These are phyloP conservation scores for Liolophura sinensis DNA, from an alignment of 1,140 invertebrate genomes.

Conservation along the genomic window DNA sequence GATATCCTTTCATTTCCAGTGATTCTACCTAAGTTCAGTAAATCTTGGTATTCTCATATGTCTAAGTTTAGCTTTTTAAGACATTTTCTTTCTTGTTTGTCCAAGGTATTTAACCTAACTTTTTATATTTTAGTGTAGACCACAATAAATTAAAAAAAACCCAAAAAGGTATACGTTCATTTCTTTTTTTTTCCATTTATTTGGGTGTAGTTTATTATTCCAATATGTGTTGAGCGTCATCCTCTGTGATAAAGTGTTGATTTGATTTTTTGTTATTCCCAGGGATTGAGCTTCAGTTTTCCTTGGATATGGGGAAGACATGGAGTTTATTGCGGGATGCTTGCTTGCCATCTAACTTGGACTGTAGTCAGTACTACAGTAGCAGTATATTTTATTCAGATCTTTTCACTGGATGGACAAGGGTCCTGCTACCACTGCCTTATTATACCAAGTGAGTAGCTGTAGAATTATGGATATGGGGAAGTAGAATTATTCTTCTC, in stretches of 20 bases:
- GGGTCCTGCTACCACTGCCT: slow-evolving; percentile 45
- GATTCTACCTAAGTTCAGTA: too few species aligned
- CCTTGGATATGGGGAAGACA: slow-evolving; percentile 50
- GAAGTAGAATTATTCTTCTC: too few species aligned
- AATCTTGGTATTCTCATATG: background rate
- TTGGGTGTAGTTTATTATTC: too few species aligned
- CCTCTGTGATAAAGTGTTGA: too few species aligned
- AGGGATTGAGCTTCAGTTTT: slow-evolving; percentile 46
- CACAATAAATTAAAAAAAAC: too few species aligned
- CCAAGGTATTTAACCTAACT: too few species aligned
- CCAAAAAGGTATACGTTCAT: too few species aligned
- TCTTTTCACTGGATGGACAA: slow-evolving; percentile 43
- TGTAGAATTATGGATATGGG: too few species aligned
- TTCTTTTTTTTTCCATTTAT: too few species aligned
- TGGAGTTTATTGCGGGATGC: slow-evolving; percentile 41
- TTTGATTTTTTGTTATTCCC: slow-evolving; percentile 8
- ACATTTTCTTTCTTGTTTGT: background rate
- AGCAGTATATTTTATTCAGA: slow-evolving; percentile 40
- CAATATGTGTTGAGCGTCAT: too few species aligned
- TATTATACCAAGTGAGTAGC: slow-evolving; percentile 43
- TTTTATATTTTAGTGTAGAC: too few species aligned
- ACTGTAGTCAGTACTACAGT: slow-evolving; percentile 39
- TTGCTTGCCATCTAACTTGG: slow-evolving; percentile 45
- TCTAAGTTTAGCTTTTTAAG: background rate
- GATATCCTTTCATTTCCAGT: too few species aligned